Conservation (phyloP, 2,888 invertebrate species). For the Meiosimyza decipiens region DNA sequence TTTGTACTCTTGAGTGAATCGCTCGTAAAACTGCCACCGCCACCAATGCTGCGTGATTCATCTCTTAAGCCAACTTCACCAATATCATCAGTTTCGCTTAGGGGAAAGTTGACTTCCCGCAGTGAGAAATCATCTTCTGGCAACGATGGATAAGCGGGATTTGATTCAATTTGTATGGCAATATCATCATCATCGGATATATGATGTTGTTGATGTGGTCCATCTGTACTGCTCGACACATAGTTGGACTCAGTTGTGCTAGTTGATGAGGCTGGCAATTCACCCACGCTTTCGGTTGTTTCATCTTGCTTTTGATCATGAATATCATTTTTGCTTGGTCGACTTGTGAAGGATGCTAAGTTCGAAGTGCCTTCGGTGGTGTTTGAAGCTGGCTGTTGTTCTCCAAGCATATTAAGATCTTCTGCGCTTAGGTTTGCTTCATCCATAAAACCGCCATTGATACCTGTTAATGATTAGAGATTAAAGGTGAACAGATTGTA, state of each 20-base stretch:
- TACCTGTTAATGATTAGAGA: too few relatives aligned
- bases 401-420: neutral
- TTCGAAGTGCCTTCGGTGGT: neutral
- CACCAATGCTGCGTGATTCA: slow-evolving; percentile 55
- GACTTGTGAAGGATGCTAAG: neutral
- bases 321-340: too few relatives aligned
- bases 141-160: slow-evolving; percentile 70
- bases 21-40: slow-evolving; percentile 36
- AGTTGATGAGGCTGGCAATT: neutral
- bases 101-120: slow-evolving; percentile 56
- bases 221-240: slow-evolving; percentile 47
- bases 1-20: slow-evolving; percentile 50
- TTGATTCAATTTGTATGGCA: slow-evolving; percentile 58
- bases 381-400: neutral
- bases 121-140: slow-evolving; percentile 69
- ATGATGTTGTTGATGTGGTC: slow-evolving; percentile 47
- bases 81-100: slow-evolving; percentile 57
- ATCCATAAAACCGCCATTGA: neutral
- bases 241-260: neutral
- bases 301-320: neutral
- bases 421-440: neutral
- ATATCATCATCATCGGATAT: slow-evolving; percentile 58
- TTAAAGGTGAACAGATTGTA: too few relatives aligned
- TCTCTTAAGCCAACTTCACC: slow-evolving; percentile 53
- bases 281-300: neutral